Base-by-base conservation (phyloP, 2,888 invertebrate genomes). In the Spicauda simplicius region DNA sequence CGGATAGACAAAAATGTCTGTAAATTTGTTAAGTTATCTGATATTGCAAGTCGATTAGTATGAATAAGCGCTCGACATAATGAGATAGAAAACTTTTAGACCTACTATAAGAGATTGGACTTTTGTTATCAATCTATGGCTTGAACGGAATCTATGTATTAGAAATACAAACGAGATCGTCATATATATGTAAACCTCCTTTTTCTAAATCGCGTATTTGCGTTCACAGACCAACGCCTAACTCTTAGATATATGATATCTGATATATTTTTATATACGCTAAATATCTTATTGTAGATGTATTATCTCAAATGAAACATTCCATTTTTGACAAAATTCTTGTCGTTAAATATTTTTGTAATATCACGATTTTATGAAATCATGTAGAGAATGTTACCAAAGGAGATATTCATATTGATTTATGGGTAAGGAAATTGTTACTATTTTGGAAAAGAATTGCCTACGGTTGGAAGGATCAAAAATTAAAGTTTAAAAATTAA, bases 371-470 rank as follows among this genome's bases (percentile, higher is more conserved):
- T 65, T 65, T 65, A 30, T 72, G 69, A 70, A 70, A 73, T 70
- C 60, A 59, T 52, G 70, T 19, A 70, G 70, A 65, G 66, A 75
- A 76, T 71, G 75, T 80, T 79, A 81, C 80, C 81, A 81, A 81
- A 81, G 79, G 78, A 77, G 73, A 54, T 65, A 59, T 65, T 54
- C 50, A 65, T 65, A 59, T 65, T 65, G 58, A 59, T n/a, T 16
- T 60, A 52, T 50, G n/a, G 16, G 4, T 65, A 58, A 65, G 65
- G 25, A 59, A 59, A 54, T 65, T 65, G 59, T 65, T 65, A 54
- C 41, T 65, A 65, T 59, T 25, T 25, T 25, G 25, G 25, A 5
- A 25, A 25, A 25, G 25, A 25, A 25, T 25, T 25, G 5, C 25
- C 25, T 48, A 14, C 41, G 45, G 52, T 19, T 59, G 25, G 41